phyloP scores from a whole-genome alignment of 2,113 vertebrate species.

The Rhipidura dahli region DNA sequence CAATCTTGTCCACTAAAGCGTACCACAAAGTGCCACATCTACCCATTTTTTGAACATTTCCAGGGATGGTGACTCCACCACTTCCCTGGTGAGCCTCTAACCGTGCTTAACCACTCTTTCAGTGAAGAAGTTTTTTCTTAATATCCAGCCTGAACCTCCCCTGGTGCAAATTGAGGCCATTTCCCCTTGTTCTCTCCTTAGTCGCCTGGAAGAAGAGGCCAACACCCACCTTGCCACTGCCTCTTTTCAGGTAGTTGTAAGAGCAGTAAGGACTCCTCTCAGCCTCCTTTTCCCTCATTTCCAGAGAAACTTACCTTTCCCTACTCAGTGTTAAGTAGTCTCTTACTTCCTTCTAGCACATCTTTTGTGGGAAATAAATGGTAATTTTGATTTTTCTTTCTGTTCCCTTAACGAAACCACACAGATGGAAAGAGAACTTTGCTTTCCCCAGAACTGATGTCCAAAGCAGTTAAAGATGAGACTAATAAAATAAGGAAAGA shows the following conservation, averaged over 20 bases:
- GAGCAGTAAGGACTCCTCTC: background rate
- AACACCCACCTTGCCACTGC: background rate
- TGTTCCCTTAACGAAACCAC: background rate
- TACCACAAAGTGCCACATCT: background rate
- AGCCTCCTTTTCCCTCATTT: background rate
- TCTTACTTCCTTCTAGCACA: background rate
- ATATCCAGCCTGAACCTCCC: no score
- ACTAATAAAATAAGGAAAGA: background rate
- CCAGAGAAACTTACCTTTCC: background rate
- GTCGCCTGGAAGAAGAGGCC: background rate
- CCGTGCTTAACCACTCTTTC: background rate
- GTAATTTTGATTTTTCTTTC: background rate
- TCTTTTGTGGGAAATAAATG: background rate
- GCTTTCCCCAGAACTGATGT: background rate
- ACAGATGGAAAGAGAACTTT: background rate
- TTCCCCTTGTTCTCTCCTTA: accelerated
- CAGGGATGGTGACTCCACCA: background rate
- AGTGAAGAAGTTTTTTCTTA: background rate
- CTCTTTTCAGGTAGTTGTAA: background rate
- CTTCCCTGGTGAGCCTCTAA: background rate
- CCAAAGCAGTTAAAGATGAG: background rate
- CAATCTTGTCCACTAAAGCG: background rate
- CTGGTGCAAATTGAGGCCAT: background rate
- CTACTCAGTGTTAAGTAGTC: background rate
- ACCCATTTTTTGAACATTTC: background rate